These are phyloP conservation scores for Empis stercorea DNA, from an alignment of 2,888 invertebrate species.

Conservation along the genomic window DNA sequence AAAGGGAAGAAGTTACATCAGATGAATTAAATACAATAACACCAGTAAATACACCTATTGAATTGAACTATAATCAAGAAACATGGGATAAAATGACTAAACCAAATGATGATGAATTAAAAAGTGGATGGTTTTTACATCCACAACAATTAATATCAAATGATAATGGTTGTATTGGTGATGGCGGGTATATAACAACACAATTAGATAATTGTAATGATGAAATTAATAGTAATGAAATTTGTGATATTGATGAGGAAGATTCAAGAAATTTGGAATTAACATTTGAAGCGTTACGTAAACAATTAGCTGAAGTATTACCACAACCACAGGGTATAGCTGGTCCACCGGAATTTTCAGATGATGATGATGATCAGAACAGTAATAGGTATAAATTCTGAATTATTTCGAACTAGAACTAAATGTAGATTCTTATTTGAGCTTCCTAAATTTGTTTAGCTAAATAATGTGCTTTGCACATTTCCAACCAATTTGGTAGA, in stretches of 20 bases:
- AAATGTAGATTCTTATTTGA: too few relatives aligned
- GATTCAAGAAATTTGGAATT: constrained; percentile 14
- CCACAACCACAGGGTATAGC: constrained; percentile 14
- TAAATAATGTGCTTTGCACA: too few relatives aligned
- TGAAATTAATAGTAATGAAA: constrained; percentile 4
- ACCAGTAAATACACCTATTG: constrained; percentile 19
- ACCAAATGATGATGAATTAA: constrained; percentile 1
- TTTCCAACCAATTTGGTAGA: too few relatives aligned
- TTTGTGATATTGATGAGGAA: constrained; percentile 8
- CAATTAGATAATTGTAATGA: background rate
- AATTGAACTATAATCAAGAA: constrained; percentile 15
- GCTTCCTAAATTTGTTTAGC: too few relatives aligned
- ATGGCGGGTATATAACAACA: background rate
- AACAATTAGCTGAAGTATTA: constrained; percentile 16
- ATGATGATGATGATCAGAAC: constrained; percentile 14
- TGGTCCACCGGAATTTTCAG: constrained; percentile 13
- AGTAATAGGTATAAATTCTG: constrained; percentile 7
- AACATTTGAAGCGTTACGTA: constrained; percentile 16
- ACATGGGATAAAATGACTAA: constrained; percentile 16
- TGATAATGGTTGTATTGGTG: background rate
- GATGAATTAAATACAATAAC: constrained; percentile 18
- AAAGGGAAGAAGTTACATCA: constrained; percentile 14
- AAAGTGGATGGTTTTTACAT: constrained; percentile 16
- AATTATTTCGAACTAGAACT: too few relatives aligned
- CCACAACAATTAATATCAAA: constrained; percentile 6